phyloP scores from a whole-genome alignment of 2,113 vertebrate species.

The Laterallus jamaicensis region DNA sequence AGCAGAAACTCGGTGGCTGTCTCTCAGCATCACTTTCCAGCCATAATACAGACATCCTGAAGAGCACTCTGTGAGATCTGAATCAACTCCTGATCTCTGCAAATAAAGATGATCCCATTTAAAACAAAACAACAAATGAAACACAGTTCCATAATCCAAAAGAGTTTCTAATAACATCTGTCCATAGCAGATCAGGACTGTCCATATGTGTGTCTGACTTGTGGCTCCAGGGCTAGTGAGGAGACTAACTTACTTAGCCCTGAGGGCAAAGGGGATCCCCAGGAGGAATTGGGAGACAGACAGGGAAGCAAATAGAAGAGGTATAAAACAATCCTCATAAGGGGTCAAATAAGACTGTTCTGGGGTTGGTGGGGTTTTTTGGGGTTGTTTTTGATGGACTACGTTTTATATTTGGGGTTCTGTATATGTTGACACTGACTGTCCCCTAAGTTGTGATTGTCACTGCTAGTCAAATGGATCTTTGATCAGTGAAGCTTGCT shows the following conservation, averaged over 20 bases:
- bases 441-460: background rate
- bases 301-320: background rate
- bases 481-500: background rate
- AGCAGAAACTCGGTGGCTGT: background rate
- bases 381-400: background rate
- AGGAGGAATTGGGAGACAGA: background rate
- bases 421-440: background rate
- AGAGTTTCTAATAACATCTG: background rate
- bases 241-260: background rate
- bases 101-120: background rate
- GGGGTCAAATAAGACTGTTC: background rate
- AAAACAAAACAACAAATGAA: background rate
- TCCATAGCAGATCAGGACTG: background rate
- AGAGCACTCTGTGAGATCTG: background rate
- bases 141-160: background rate
- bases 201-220: too few relatives aligned
- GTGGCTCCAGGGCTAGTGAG: rapidly evolving
- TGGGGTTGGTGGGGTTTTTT: too few relatives aligned
- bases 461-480: background rate
- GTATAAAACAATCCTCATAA: background rate
- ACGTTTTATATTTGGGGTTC: background rate
- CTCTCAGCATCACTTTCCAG: background rate
- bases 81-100: background rate
- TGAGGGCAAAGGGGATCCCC: background rate
- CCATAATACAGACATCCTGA: background rate